These are phyloP conservation scores for Mobula birostris DNA, from an alignment of 2,113 vertebrate species.

Conservation along the genomic window DNA sequence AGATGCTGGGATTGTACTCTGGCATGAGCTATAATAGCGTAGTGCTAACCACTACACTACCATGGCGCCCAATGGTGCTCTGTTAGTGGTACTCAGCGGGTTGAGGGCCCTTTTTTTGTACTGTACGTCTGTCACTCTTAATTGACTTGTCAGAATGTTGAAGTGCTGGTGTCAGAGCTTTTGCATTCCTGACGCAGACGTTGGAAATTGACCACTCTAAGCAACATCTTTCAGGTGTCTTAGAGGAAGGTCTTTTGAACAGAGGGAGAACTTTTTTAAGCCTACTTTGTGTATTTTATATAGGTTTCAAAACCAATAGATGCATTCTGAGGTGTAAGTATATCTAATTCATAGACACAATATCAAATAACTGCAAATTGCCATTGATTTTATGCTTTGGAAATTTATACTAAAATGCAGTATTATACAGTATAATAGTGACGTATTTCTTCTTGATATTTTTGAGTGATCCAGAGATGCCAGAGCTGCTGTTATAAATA, in stretches of 20 bases:
- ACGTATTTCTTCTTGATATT: background rate
- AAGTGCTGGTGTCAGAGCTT: background rate
- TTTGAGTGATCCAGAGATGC: slow-evolving; percentile 52
- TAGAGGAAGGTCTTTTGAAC: background rate
- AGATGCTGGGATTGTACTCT: no score
- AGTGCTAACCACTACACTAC: no score
- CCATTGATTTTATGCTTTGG: background rate
- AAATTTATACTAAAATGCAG: background rate
- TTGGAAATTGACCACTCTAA: background rate
- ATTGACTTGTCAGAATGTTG: background rate
- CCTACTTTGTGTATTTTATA: background rate
- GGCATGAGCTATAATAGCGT: no score
- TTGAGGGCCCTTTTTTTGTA: no score
- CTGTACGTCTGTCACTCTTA: background rate
- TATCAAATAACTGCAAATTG: background rate
- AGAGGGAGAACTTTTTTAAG: background rate
- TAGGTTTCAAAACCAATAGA: background rate
- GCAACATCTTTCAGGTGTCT: background rate
- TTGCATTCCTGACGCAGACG: background rate
- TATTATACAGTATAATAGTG: background rate
- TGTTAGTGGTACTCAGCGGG: no score
- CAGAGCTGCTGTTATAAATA: slow-evolving; percentile 61
- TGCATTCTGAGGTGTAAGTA: background rate
- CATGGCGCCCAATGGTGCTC: no score
- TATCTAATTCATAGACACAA: background rate